Evolutionary conservation across 2,113 vertebrate genomes (phyloP).

Genomic region (Pithys albifrons): DNA sequence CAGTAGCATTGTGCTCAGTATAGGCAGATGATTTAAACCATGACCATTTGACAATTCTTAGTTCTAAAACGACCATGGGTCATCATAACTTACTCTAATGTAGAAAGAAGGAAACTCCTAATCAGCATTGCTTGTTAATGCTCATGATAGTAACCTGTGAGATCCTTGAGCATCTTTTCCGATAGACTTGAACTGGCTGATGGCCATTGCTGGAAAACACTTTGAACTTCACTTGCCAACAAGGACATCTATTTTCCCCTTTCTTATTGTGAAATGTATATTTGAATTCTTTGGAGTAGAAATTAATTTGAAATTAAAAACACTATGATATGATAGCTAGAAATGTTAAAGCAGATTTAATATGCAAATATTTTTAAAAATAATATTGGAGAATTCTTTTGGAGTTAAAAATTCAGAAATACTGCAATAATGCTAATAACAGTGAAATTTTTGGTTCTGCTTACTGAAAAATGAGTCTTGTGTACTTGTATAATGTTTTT

Average conservation of each 20-base stretch:
- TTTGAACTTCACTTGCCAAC: background rate
- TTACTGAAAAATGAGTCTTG: background rate
- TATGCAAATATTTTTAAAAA: background rate
- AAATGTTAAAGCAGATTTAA: background rate
- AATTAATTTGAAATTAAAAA: constrained; percentile 22
- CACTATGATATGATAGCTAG: background rate
- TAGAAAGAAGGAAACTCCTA: constrained; percentile 6
- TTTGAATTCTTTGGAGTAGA: constrained; percentile 11
- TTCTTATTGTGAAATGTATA: background rate
- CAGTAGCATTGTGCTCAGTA: background rate
- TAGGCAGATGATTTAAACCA: constrained; percentile 28
- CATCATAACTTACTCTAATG: background rate
- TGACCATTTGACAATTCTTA: background rate
- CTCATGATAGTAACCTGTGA: background rate
- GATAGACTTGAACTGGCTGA: background rate
- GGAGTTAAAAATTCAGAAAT: background rate
- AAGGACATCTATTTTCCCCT: background rate
- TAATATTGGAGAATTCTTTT: background rate
- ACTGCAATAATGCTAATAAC: background rate
- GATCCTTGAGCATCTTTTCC: constrained; percentile 16
- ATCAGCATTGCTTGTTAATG: background rate
- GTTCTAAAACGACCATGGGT: background rate
- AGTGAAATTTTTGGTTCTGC: background rate
- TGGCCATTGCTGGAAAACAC: background rate
- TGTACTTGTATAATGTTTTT: background rate